Percentiles rank a stretch among this genome's conserved stretches.
These are phyloP conservation scores for Lipotes vexillifer DNA, from an alignment of 2,113 vertebrate genomes.

Conservation along the genomic window DNA sequence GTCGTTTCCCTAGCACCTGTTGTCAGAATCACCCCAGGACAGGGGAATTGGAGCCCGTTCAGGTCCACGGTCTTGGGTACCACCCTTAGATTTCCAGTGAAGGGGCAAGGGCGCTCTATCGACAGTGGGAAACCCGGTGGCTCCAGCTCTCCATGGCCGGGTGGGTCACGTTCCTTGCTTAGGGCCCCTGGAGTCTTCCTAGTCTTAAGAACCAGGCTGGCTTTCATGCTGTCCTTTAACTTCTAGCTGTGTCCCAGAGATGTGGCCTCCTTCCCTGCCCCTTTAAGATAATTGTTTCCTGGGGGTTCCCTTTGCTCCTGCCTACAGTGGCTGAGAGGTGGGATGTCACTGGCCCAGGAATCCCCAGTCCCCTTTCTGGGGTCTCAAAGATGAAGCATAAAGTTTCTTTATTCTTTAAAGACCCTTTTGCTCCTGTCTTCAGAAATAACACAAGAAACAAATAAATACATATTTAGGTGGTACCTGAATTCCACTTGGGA, in stretches of 20 bases:
- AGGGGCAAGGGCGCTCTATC: accelerated
- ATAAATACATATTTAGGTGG: no score
- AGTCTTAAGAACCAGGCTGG: background rate
- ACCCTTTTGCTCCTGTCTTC: background rate
- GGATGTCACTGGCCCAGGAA: accelerated
- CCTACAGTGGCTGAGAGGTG: background rate
- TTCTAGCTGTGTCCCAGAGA: background rate
- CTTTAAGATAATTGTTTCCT: no score
- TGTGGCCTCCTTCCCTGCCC: background rate
- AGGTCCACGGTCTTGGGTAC: accelerated
- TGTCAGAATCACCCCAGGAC: background rate
- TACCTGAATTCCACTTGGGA: background rate
- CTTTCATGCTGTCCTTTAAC: background rate
- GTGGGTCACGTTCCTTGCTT: background rate
- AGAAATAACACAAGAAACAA: background rate
- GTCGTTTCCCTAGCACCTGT: background rate
- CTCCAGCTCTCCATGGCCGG: accelerated
- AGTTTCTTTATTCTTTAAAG: background rate
- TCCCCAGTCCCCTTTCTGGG: background rate
- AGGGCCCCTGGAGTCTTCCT: background rate
- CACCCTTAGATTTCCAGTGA: background rate
- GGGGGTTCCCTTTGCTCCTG: accelerated
- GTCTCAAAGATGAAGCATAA: background rate
- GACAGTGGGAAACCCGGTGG: accelerated
- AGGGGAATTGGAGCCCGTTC: accelerated